Conservation (phyloP, 1,140 invertebrate species). For the Euglossa dilemma region DNA sequence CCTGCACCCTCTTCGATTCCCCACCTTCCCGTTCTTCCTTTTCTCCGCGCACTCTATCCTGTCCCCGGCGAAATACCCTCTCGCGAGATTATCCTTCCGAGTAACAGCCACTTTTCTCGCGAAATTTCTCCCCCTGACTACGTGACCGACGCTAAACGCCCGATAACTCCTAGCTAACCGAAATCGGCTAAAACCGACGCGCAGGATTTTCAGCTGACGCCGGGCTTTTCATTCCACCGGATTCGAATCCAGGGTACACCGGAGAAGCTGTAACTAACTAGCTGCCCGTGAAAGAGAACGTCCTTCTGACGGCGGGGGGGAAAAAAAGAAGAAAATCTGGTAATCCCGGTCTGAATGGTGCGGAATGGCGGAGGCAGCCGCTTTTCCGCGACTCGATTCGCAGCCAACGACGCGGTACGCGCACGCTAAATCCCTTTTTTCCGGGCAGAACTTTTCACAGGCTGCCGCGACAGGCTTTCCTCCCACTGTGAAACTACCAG, state of each 20-base stretch:
- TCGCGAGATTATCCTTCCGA: slow-evolving; percentile 7
- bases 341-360: slow-evolving; percentile 25
- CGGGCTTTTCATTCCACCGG: too few species aligned
- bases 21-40: slow-evolving; percentile 14
- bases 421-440: slow-evolving; percentile 30
- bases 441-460: slow-evolving; percentile 11
- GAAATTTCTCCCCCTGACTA: not conserved
- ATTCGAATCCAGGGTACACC: not conserved
- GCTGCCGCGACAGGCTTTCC: not conserved
- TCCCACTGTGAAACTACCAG: not conserved
- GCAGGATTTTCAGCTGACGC: not conserved
- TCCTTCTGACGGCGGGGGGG: not conserved
- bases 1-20: slow-evolving; percentile 61
- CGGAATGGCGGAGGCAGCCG: not conserved
- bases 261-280: not conserved
- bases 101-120: not conserved
- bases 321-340: slow-evolving; percentile 26
- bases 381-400: not conserved
- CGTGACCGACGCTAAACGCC: not conserved
- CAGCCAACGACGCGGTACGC: not conserved
- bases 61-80: slow-evolving; percentile 1
- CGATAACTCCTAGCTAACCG: not conserved
- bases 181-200: not conserved
- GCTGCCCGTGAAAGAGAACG: not conserved
- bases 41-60: not conserved